Evolutionary conservation across 2,888 invertebrate species (phyloP).

Genomic region (Heteromyza rotundicornis): DNA sequence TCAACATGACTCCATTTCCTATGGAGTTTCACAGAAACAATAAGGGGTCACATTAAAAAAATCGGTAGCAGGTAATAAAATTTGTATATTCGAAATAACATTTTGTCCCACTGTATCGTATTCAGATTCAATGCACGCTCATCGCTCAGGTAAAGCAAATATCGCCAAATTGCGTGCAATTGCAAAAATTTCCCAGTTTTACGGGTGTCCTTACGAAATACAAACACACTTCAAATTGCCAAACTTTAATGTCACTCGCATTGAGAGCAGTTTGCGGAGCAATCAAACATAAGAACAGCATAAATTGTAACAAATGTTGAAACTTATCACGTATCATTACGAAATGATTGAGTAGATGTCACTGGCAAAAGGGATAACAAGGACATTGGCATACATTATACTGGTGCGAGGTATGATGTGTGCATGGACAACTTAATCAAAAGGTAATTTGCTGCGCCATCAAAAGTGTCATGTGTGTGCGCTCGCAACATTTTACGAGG

Average conservation of each 20-base stretch:
- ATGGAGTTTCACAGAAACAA: too few relatives aligned
- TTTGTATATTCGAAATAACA: too few relatives aligned
- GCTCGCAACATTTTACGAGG: background rate
- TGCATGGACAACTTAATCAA: conserved; percentile 13
- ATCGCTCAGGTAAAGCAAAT: background rate
- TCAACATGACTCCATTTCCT: too few relatives aligned
- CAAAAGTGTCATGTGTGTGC: background rate
- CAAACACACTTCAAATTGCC: background rate
- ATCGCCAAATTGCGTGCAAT: conserved; percentile 1
- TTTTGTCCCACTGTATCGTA: background rate
- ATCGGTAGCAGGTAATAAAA: too few relatives aligned
- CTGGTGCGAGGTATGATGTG: too few relatives aligned
- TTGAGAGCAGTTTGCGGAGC: conserved; percentile 4
- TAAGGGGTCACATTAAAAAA: too few relatives aligned
- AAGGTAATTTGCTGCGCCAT: conserved; percentile 1
- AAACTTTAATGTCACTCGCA: conserved; percentile 14
- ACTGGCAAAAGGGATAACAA: background rate
- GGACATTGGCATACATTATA: too few relatives aligned
- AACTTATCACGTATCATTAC: conserved; percentile 9
- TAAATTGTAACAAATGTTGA: conserved; percentile 13
- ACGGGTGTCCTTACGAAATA: background rate
- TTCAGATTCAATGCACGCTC: background rate
- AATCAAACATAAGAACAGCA: background rate
- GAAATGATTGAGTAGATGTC: conserved; percentile 10
- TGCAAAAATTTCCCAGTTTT: background rate